phyloP scores from a whole-genome alignment of 2,797 vertebrate species.

The Heliangelus exortis region DNA sequence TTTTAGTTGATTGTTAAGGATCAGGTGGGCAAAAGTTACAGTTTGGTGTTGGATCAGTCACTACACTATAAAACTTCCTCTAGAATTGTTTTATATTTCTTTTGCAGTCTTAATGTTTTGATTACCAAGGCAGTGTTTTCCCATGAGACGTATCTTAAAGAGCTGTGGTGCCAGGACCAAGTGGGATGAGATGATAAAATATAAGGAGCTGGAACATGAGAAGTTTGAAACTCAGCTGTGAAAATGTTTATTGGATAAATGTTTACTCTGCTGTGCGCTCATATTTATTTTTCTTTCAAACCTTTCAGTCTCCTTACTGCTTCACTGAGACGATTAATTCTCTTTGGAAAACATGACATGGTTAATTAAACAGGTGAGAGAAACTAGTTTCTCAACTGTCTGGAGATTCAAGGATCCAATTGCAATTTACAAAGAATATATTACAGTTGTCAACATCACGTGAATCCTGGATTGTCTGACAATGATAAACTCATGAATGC shows the following conservation, averaged over 20 bases:
- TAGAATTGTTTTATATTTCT: conserved; percentile 51
- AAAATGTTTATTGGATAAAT: conserved; percentile 67
- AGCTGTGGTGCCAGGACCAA: conserved; percentile 54
- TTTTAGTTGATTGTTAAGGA: not conserved
- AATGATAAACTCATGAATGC: conserved; percentile 26
- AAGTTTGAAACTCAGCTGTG: conserved; percentile 71
- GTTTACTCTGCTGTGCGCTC: conserved; percentile 16
- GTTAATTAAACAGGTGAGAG: conserved; percentile 67
- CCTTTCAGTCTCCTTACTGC: conserved; percentile 53
- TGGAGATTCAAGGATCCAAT: conserved; percentile 35
- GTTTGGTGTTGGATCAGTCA: not conserved
- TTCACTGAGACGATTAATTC: conserved; percentile 54
- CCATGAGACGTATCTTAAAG: conserved; percentile 48
- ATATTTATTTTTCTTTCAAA: conserved; percentile 44
- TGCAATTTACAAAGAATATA: conserved; percentile 32
- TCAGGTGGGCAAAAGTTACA: not conserved
- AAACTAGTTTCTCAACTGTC: conserved; percentile 56
- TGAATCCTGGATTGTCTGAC: conserved; percentile 31
- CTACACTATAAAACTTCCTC: not conserved
- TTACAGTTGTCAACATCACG: conserved; percentile 47
- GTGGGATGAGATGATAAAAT: conserved; percentile 67
- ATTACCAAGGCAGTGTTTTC: conserved; percentile 61
- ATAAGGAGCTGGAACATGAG: conserved; percentile 62
- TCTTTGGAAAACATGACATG: conserved; percentile 63
- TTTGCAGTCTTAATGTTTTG: conserved; percentile 44